Evolutionary conservation across 2,797 vertebrate species (phyloP), one percentile per base, ranked within the genome.

Genomic region (Acanthopagrus latus): DNA sequence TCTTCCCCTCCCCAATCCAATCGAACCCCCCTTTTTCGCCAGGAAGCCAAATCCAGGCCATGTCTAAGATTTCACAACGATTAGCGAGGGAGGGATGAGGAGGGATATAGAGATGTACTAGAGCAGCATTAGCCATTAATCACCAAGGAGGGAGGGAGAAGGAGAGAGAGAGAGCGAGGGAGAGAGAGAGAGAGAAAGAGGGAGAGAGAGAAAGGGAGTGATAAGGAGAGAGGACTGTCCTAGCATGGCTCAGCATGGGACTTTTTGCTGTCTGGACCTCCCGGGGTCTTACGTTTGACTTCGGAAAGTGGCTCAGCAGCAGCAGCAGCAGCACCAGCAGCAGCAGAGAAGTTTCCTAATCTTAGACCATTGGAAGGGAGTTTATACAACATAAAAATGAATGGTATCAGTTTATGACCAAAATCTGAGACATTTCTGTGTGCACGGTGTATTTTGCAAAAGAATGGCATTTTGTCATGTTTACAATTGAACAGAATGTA

Each of bases 11-110:
- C 41, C 9, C 51, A 60, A 60, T 59, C 55, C 43, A 71, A 68
- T 55, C 52, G 59, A 66, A 51, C 29, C 54, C 54, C 46, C 8
- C 23, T 21, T 74, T 77, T 83, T 64, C 70, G 80, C 48, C 59
- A 66, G 41, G 83, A 89, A 83, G 74, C 74, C 82, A 87, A 72
- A 87, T 85, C 84, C 86, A 90, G 92, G 90, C 91, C 90, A 93
- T 89, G 91, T 94, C 93, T 94, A 92, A 92, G 93, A 95, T 94
- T 94, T 94, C 91, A 93, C 88, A 89, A 90, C 88, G 93, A 94
- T 95, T 93, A 95, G 83, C 18, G 60, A 83, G 76, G 83, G 82
- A 88, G 76, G 83, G 93, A 93, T 92, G 91, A 93, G 87, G 86
- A 90, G 90, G 90, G 92, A 93, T 93, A 93, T 89, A 89, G 91